Evolutionary conservation across 2,113 vertebrate species (phyloP).

Genomic region (Entelurus aequoreus): DNA sequence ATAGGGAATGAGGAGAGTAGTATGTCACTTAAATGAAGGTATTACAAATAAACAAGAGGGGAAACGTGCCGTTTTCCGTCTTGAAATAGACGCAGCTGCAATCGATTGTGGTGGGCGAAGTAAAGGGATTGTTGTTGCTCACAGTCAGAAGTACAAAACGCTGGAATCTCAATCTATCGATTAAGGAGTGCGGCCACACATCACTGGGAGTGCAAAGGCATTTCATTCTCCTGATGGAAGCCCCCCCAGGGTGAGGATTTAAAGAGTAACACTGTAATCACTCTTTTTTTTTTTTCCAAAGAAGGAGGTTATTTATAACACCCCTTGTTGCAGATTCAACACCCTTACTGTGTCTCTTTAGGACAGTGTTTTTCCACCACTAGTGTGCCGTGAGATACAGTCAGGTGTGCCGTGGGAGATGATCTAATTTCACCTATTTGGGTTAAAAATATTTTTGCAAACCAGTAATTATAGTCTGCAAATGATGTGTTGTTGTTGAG

Average conservation of each 20-base stretch:
- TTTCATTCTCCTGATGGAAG: conserved; percentile 52
- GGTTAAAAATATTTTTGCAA: no score
- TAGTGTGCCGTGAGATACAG: no score
- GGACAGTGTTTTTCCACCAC: neutral
- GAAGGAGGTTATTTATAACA: conserved; percentile 35
- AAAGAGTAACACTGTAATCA: conserved; percentile 45
- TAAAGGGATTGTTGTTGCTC: conserved; percentile 33
- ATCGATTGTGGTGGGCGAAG: conserved; percentile 28
- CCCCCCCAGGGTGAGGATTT: conserved; percentile 32
- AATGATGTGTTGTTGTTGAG: no score
- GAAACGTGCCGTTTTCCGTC: conserved; percentile 2
- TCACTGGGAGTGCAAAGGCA: conserved; percentile 38
- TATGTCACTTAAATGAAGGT: neutral
- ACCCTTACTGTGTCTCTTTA: neutral
- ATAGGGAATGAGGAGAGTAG: neutral
- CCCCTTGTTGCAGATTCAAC: conserved; percentile 1
- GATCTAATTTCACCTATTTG: no score
- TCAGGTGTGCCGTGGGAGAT: no score
- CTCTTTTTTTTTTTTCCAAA: conserved; percentile 24
- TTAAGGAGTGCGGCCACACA: conserved; percentile 40
- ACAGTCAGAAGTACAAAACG: conserved; percentile 49
- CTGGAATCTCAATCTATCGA: conserved; percentile 47
- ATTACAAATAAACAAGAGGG: neutral
- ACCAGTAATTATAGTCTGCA: no score
- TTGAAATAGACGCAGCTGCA: conserved; percentile 4